These are phyloP conservation scores for Serrognathus titanus DNA, from an alignment of 2,888 invertebrate species.

Conservation along the genomic window DNA sequence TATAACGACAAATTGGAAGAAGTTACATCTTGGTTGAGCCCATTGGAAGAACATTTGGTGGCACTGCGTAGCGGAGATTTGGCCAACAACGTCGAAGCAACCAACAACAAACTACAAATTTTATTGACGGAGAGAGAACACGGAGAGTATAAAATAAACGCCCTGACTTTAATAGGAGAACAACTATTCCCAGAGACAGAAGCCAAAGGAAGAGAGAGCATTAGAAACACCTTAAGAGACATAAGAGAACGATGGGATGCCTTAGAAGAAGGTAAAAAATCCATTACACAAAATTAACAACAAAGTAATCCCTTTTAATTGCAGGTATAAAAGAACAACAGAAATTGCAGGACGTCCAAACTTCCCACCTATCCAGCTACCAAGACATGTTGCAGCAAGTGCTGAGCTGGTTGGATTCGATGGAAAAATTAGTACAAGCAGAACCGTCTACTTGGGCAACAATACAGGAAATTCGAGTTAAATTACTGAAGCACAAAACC, in stretches of 20 bases:
- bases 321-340: slow-evolving; percentile 71
- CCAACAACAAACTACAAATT: slow-evolving; percentile 66
- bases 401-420: slow-evolving; percentile 79
- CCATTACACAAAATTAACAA: neutral
- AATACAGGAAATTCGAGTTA: slow-evolving; percentile 80
- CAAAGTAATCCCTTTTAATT: neutral
- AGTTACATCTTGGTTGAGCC: slow-evolving; percentile 73
- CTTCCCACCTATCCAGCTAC: slow-evolving; percentile 78
- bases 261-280: slow-evolving; percentile 64
- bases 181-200: slow-evolving; percentile 90
- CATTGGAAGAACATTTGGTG: slow-evolving; percentile 69
- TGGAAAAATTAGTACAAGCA: slow-evolving; percentile 75
- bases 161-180: slow-evolving; percentile 76
- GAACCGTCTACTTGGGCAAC: slow-evolving; percentile 71
- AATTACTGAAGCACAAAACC: slow-evolving; percentile 81
- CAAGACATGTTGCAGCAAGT: slow-evolving; percentile 83
- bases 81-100: slow-evolving; percentile 60
- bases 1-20: slow-evolving; percentile 74
- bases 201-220: slow-evolving; percentile 82
- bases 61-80: slow-evolving; percentile 61
- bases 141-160: slow-evolving; percentile 74
- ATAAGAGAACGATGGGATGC: slow-evolving; percentile 86
- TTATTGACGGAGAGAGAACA: slow-evolving; percentile 78
- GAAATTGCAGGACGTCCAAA: slow-evolving; percentile 79
- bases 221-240: slow-evolving; percentile 78